Base-by-base conservation (phyloP, 2,113 vertebrate species). In the Hirundichthys speculiger region DNA sequence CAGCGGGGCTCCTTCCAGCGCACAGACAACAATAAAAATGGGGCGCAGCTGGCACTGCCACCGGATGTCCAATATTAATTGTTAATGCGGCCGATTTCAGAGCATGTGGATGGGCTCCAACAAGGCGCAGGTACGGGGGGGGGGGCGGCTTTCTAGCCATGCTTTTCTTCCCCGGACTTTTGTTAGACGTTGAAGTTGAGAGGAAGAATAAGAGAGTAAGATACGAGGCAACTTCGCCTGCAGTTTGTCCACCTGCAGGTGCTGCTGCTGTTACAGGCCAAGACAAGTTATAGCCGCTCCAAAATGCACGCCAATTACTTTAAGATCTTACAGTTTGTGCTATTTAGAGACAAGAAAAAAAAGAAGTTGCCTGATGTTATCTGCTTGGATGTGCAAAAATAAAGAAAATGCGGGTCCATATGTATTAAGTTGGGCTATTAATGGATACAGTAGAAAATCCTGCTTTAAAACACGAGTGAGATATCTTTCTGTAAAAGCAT, bases 11-110 rank as follows among this genome's bases (percentile, higher is more conserved):
- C 80, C 75, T 77, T 15, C 60, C 82, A 45, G 75, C 75, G 73
- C 80, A 75, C 83, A 86, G 75, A 84, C 83, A 87, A 90, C 75
- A 88, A 89, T 85, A 75, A 84, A 85, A 79, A 73, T 78, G 83
- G 87, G 85, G 88, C 85, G 88, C 89, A 92, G 90, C 88, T 89
- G 89, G 86, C 85, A 86, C 15, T 82, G 83, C 86, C 87, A 87
- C 86, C 90, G 85, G 85, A 91, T 91, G 91, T 88, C 86, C 84
- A 81, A 84, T 71, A 89, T 84, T 85, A 84, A 89, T 84, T 69
- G 79, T 89, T 85, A 87, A 83, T 87, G 75, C 43, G 56, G 59
- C 25, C 48, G 60, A 75, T 80, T 75, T 70, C 16, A 50, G 64
- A 63, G 73, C 84, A 47, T 66, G 86, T 51, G 79, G 74, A 22